Percentiles rank a stretch among this genome's conserved stretches.
Conservation (phyloP, 2,113 vertebrate genomes). For the Chloroceryle aenea region DNA sequence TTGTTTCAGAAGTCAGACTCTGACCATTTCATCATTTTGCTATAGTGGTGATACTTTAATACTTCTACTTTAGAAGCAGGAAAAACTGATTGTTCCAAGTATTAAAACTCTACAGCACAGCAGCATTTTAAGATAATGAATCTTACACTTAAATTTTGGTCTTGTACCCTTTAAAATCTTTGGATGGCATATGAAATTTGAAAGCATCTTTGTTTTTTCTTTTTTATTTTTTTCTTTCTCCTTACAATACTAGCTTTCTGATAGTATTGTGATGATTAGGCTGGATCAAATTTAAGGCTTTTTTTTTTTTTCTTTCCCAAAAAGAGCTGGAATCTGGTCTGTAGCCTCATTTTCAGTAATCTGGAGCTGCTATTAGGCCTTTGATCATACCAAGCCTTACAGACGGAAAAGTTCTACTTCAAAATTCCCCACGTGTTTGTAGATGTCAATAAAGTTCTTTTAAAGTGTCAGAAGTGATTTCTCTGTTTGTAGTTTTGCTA, state of each 20-base stretch:
- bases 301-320: not conserved
- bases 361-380: slow-evolving; percentile 65
- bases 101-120: not conserved
- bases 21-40: not conserved
- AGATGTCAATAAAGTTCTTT: slow-evolving; percentile 74
- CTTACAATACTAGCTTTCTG: slow-evolving; percentile 33
- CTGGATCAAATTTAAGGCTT: not conserved
- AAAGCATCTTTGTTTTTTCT: not conserved
- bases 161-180: not conserved
- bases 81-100: not conserved
- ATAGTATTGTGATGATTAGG: slow-evolving; percentile 41
- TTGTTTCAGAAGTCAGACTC: not conserved
- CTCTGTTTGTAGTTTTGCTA: slow-evolving; percentile 37
- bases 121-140: not conserved
- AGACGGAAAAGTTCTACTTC: slow-evolving; percentile 70
- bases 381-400: slow-evolving; percentile 73
- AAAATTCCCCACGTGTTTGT: slow-evolving; percentile 68
- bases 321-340: not conserved
- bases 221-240: not conserved
- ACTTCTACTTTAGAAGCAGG: not conserved
- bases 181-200: not conserved
- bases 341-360: slow-evolving; percentile 63
- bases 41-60: not conserved
- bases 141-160: not conserved
- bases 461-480: slow-evolving; percentile 71